Evolutionary conservation across 2,888 invertebrate genomes (phyloP), one percentile per base, ranked within the genome.

Genomic region (Epicampocera succincta): DNA sequence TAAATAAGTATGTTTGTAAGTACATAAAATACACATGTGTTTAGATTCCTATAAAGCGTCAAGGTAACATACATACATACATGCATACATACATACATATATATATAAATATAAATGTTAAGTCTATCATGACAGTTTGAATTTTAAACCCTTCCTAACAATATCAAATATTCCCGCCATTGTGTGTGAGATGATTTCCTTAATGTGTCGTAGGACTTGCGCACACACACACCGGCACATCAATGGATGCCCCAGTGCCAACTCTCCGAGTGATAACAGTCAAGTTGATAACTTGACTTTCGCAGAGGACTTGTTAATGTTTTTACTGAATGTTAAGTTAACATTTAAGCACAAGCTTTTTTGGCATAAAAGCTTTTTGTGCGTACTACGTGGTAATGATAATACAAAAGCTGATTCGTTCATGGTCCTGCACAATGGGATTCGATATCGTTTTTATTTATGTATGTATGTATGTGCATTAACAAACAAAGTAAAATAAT

Each of bases 351-450:
- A 19, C 54, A 69, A 61, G 38, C 38, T 52, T 68, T 68, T 33
- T 2, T 44, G 44, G n/a, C 12, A 13, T 44, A 40, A 69, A 63
- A 69, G 68, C 68, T 75, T 75, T 65, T 60, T 58, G 33, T 5
- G 25, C 17, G 33, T 42, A 11, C 21, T 48, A 11, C 44, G 12
- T 44, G 11, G 19, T 54, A 21, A 19, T 63, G 17, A 21, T 52
- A 46, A 33, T 29, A 33, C 44, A 29, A 33, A 19, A 50, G 25
- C 1, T 58, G 15, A 15, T 71, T 71, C 52, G 33, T 72, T 42
- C n/a, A 15, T 29, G n/a, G 21, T 38, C 9, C 21, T 15, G 46
- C 65, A 77, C 58, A 56, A 56, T 71, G 46, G 25, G 21, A 8
- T 46, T 44, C 2, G 3, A 19, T 25, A 8, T 50, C 29, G 40